Evolutionary conservation across 64 coral and sea anemone genomes (phyloP).

Genomic region (Actinia tenebrosa): DNA sequence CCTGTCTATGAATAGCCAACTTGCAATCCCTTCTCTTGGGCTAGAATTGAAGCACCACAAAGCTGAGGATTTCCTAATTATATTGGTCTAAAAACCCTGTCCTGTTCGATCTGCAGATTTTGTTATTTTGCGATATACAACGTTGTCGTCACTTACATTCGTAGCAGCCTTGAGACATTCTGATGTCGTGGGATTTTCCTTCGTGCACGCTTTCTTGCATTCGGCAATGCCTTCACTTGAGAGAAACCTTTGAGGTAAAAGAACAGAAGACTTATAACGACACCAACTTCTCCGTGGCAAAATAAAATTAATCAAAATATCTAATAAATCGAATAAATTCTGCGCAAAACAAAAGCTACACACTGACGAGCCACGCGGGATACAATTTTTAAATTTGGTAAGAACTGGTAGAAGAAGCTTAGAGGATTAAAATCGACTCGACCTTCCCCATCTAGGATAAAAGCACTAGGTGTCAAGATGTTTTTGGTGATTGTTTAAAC

Average conservation of each 20-base stretch:
- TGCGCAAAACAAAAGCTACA: conserved; percentile 19
- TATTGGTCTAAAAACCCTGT: not conserved
- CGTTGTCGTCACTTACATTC: conserved; percentile 72
- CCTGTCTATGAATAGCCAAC: conserved; percentile 12
- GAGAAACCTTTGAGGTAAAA: conserved; percentile 77
- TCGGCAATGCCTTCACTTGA: conserved; percentile 87
- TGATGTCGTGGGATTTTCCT: conserved; percentile 77
- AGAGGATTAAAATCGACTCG: not conserved
- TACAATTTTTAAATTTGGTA: not conserved
- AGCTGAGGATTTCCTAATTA: not conserved
- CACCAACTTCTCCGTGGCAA: not conserved
- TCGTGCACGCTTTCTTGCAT: conserved; percentile 79
- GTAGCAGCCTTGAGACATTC: conserved; percentile 78
- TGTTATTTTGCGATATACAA: conserved; percentile 1
- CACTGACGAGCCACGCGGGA: conserved; percentile 25
- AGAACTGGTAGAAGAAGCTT: not conserved
- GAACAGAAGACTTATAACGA: conserved; percentile 6
- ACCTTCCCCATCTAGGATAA: conserved; percentile 10
- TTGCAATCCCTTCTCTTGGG: conserved; percentile 11
- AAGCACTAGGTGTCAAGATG: not conserved
- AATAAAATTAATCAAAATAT: not conserved
- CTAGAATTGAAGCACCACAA: not conserved
- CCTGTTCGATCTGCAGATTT: conserved; percentile 1
- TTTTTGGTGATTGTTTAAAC: not conserved
- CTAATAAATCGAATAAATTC: not conserved